Evolutionary conservation across 2,888 invertebrate species (phyloP).

Genomic region (Sinelater perroti): DNA sequence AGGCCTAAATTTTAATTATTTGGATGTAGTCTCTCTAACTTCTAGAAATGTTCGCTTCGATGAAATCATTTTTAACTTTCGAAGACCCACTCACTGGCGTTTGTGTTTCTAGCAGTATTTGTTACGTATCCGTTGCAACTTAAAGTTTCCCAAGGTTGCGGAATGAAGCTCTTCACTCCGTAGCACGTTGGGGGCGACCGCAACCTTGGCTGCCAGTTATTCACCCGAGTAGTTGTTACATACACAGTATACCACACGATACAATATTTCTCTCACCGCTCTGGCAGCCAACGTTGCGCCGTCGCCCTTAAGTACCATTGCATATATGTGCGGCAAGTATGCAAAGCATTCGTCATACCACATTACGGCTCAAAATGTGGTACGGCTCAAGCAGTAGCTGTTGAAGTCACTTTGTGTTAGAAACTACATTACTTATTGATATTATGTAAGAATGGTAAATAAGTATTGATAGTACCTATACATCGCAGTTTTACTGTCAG

Average conservation of each 20-base stretch:
- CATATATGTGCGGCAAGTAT: slow-evolving; percentile 22
- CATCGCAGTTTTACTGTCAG: slow-evolving; percentile 60
- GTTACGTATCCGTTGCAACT: slow-evolving; percentile 49
- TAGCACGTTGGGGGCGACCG: slow-evolving; percentile 40
- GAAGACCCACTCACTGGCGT: too few relatives aligned
- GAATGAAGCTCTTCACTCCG: too few relatives aligned
- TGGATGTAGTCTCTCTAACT: background rate
- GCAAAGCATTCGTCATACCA: slow-evolving; percentile 46
- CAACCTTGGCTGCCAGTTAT: slow-evolving; percentile 37
- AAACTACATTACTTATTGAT: slow-evolving; percentile 45
- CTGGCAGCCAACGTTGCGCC: slow-evolving; percentile 38
- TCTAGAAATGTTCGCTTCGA: background rate
- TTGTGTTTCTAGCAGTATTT: slow-evolving; percentile 55
- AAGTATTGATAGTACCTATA: slow-evolving; percentile 60
- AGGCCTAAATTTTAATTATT: slow-evolving; percentile 19
- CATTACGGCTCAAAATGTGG: slow-evolving; percentile 58
- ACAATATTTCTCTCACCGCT: slow-evolving; percentile 35
- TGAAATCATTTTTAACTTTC: background rate
- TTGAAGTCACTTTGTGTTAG: slow-evolving; percentile 48
- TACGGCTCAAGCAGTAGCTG: slow-evolving; percentile 43
- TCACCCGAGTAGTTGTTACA: slow-evolving; percentile 37
- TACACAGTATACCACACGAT: slow-evolving; percentile 32
- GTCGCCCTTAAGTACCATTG: slow-evolving; percentile 5
- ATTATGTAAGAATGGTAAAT: slow-evolving; percentile 51
- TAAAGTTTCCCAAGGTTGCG: too few relatives aligned